A percentile compares a stretch with the other conserved stretches of the same genome.
Evolutionary conservation across 1,140 invertebrate genomes (phyloP).

Genomic region (Copidosoma floridanum): DNA sequence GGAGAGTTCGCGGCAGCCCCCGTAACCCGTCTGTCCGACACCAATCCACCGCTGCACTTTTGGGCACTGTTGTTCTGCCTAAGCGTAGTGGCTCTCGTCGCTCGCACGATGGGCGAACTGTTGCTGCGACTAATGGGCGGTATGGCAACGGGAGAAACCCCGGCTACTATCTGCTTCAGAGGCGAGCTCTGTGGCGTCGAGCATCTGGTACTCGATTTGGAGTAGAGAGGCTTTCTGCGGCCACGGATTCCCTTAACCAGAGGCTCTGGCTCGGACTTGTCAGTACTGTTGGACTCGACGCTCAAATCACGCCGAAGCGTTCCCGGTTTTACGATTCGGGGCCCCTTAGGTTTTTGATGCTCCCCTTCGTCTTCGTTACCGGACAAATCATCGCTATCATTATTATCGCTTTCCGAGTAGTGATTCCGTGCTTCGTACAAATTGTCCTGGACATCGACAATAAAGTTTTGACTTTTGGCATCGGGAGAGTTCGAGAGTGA

Average conservation of each 20-base stretch:
- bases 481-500: too few relatives aligned
- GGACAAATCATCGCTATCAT: background rate
- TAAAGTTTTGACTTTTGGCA: too few relatives aligned
- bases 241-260: slow-evolving; percentile 70
- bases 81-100: slow-evolving; percentile 47
- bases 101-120: slow-evolving; percentile 47
- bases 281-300: slow-evolving; percentile 39
- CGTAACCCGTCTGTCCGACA: slow-evolving; percentile 13
- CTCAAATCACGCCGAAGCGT: slow-evolving; percentile 41
- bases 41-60: slow-evolving; percentile 38
- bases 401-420: slow-evolving; percentile 12
- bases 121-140: slow-evolving; percentile 38
- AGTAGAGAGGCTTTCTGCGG: slow-evolving; percentile 70
- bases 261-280: slow-evolving; percentile 42
- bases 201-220: slow-evolving; percentile 44
- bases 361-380: slow-evolving; percentile 39
- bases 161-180: slow-evolving; percentile 35
- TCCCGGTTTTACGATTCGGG: slow-evolving; percentile 48
- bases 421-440: background rate
- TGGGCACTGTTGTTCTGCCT: slow-evolving; percentile 44
- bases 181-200: slow-evolving; percentile 47
- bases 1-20: background rate
- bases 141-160: too few relatives aligned
- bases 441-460: too few relatives aligned
- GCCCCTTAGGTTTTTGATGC: slow-evolving; percentile 62